Evolutionary conservation across 2,113 vertebrate genomes (phyloP), one percentile per base, ranked within the genome.

Genomic region (Pionites leucogaster): DNA sequence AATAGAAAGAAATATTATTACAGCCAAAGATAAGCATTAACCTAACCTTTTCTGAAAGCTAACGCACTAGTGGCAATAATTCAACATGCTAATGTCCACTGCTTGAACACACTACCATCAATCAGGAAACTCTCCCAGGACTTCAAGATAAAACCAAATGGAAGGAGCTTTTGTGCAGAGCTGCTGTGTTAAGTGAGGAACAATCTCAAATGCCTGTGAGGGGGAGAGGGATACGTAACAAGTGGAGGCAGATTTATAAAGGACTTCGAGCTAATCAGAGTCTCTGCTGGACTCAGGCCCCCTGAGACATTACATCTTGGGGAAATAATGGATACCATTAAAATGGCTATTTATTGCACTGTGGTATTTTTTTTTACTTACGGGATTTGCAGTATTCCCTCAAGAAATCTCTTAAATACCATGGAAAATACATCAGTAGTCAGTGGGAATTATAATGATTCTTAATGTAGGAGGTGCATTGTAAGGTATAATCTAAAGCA

Each of bases 61-160:
- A 95, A 86, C 2, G 1, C 11, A 24, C 16, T n/a, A 63, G 37
- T 47, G 55, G 71, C 37, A 63, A 50, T 94, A 92, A 88, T 78
- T 93, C 88, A 93, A 46, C 37, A 11, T 27, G 17, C 63, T 92
- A 46, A 65, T 29, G 71, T 90, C 82, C 83, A 35, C 63, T 60
- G 44, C 42, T 70, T 87, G 91, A 87, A 68, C 62, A 47, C 1
- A 3, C 67, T 82, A 25, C 37, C 75, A 82, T 91, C 65, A 82
- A 91, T 92, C 93, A 95, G 44, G 20, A 86, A 94, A 50, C 53
- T 86, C 87, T 91, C 84, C 46, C 82, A 82, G 70, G 91, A 72
- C 74, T 57, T 76, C 88, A 76, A 49, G 70, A 79, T 37, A 87
- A 92, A 89, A 84, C 15, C 57, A 91, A 77, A 87, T 27, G 49